Base-by-base conservation (phyloP, 2,888 invertebrate species). In the Pandemis cinnamomeana region DNA sequence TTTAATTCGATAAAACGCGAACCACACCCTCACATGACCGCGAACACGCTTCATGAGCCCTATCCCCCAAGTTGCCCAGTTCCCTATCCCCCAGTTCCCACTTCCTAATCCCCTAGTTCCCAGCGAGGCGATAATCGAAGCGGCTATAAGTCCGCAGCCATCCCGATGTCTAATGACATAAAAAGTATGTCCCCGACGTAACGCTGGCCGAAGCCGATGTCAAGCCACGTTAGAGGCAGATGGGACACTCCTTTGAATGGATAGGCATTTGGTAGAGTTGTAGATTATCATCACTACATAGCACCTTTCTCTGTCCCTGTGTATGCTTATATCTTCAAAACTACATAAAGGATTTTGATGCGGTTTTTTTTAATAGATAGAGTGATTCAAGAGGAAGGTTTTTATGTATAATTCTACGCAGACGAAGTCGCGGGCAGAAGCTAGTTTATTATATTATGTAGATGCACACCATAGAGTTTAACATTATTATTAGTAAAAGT, bases 131-230 rank as follows among this genome's bases (percentile, higher is more conserved):
- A 90, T 88, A 84, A 84, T 83, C 83, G 84, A 86, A 85, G 87
- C 91, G 89, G 83, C 90, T 81, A 82, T 85, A 89, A 89, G 87
- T 86, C 85, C 83, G 61, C 53, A 60, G 73, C 84, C 78, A 83
- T 88, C 82, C 85, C 86, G 85, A 89, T 87, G 88, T 91, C 92
- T 93, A 92, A 93, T 92, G 92, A 93, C 91, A 88, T 92, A 92
- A 93, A 93, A 93, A 93, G 91, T 92, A 92, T 91, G 92, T 93
- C 92, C 92, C 91, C 87, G 87, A 85, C 84, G 86, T 89, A 87
- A 90, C 86, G 84, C 83, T 83, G 86, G 83, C 81, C 84, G 85
- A 86, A 84, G 84, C 82, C 82, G 82, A 87, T 85, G 64, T 77
- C 80, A 75, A 87, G 91, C 91, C 36, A 48, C 48, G 20, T 64